A percentile compares a stretch with the other conserved stretches of the same genome.
phyloP scores from a whole-genome alignment of 2,888 invertebrate genomes.

The Protonemura montana region DNA sequence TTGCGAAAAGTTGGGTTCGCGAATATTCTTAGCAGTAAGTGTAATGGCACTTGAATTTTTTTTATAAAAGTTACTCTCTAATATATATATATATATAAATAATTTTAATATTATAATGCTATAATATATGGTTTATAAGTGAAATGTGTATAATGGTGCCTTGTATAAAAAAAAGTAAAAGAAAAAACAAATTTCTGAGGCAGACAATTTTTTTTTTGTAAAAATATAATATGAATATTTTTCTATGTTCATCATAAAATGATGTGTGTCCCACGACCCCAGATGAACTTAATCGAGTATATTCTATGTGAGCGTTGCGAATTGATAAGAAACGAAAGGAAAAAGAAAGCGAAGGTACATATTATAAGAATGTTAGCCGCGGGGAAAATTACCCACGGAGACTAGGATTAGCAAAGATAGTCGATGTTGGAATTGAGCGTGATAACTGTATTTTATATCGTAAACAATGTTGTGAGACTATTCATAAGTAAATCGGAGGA shows the following conservation, averaged over 20 bases:
- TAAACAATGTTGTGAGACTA: conserved; percentile 33
- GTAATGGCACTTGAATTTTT: conserved; percentile 44
- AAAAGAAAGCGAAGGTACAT: conserved; percentile 40
- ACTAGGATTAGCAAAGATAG: conserved; percentile 42
- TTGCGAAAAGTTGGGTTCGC: conserved; percentile 19
- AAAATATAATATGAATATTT: conserved; percentile 72
- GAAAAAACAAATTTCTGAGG: conserved; percentile 68
- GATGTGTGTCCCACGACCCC: conserved; percentile 43
- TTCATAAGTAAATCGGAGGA: not conserved
- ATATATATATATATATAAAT: conserved; percentile 1
- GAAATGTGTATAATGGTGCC: conserved; percentile 60
- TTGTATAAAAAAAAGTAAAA: conserved; percentile 57
- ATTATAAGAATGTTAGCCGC: conserved; percentile 47
- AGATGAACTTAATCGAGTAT: conserved; percentile 35
- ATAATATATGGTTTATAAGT: conserved; percentile 40
- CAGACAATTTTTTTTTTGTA: conserved; percentile 72
- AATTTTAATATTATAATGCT: conserved; percentile 14
- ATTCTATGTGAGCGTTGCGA: conserved; percentile 46
- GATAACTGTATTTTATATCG: conserved; percentile 48
- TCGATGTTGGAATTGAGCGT: conserved; percentile 44
- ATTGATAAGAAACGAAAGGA: conserved; percentile 46
- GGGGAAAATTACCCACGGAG: conserved; percentile 42
- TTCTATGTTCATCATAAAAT: conserved; percentile 65
- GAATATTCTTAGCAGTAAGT: conserved; percentile 46
- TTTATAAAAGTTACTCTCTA: conserved; percentile 47